Evolutionary conservation across 2,888 invertebrate genomes (phyloP), one percentile per base, ranked within the genome.

Genomic region (Trilocha varians): DNA sequence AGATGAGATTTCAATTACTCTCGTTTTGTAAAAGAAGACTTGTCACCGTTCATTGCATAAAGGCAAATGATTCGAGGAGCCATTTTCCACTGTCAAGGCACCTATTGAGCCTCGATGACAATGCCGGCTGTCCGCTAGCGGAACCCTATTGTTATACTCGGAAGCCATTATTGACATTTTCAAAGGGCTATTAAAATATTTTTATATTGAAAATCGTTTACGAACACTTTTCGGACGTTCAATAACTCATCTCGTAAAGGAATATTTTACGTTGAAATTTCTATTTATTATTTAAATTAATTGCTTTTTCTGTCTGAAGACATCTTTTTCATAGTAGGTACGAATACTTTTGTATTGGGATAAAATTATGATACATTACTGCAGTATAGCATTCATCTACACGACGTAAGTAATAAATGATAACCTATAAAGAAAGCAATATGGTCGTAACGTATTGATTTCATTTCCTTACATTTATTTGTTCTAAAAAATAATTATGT

Each of bases 91-190:
- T 59, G 70, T 67, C 65, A 74, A 63, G 68, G 65, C 60, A 60
- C 62, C 70, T 63, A 75, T 78, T 76, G 71, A 78, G 58, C 56
- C 50, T 47, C 56, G 49, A 55, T 69, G 66, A 83, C 82, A 82
- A 82, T 77, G 71, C 71, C 62, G 65, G 57, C 70, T 65, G 74
- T 63, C 78, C 65, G 63, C 73, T 68, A 74, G 76, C 78, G 77
- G 74, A 77, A 71, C 65, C 63, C 74, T 58, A 76, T 82, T 83
- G 80, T 80, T 71, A 71, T 69, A 62, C 65, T 67, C 75, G 80
- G 78, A 79, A 79, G 74, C 78, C 78, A 78, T 78, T 82, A 82
- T 78, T 78, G 78, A 79, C 75, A 66, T 78, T 77, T 78, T 78
- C 73, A 79, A 80, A 77, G 70, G 71, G 68, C 76, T 72, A 73